Evolutionary conservation across 2,113 vertebrate species (phyloP).

Genomic region (Sakesphorus luctuosus): DNA sequence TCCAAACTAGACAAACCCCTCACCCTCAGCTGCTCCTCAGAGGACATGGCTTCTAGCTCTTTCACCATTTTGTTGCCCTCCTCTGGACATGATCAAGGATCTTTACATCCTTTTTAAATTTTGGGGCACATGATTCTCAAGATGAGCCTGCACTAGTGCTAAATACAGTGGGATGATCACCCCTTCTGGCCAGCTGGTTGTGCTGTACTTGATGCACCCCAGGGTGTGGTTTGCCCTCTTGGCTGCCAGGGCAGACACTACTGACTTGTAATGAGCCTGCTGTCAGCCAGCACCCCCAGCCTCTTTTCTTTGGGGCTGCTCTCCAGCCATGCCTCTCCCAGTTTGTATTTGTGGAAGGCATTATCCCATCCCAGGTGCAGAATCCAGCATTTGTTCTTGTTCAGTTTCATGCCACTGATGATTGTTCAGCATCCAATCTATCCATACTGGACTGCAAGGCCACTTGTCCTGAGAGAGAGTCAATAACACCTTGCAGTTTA

Average conservation of each 20-base stretch:
- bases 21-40: neutral
- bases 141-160: neutral
- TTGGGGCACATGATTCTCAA: neutral
- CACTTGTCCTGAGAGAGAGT: neutral
- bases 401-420: neutral
- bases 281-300: neutral
- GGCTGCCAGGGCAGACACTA: neutral
- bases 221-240: neutral
- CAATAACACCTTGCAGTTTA: neutral
- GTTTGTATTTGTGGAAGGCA: neutral
- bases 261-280: neutral
- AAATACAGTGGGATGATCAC: neutral
- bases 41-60: neutral
- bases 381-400: neutral
- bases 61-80: neutral
- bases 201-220: neutral
- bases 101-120: neutral
- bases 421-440: neutral
- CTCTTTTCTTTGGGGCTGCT: neutral
- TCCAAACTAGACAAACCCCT: neutral
- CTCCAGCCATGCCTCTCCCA: neutral
- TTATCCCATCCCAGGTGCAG: neutral
- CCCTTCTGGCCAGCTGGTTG: neutral
- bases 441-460: neutral
- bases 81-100: neutral